Percentiles rank a stretch among this genome's conserved stretches.
phyloP scores from a whole-genome alignment of 1,140 invertebrate species.

The Spodoptera litura region DNA sequence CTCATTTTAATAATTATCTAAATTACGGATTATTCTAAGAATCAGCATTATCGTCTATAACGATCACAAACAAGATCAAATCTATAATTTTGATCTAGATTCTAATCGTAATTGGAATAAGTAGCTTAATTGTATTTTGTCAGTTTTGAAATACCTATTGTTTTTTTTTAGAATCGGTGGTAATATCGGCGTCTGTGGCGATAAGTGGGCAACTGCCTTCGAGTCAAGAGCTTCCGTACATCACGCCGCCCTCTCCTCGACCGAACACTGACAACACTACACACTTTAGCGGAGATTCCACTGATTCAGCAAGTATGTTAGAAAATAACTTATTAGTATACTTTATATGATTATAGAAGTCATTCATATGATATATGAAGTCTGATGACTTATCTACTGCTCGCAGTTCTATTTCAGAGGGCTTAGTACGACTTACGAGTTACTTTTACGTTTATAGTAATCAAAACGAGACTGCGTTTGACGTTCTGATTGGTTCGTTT shows the following conservation, averaged over 20 bases:
- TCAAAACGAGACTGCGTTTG: no score
- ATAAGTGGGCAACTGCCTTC: conserved; percentile 94
- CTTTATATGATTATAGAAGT: no score
- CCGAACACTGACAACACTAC: conserved; percentile 79
- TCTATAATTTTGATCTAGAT: not conserved
- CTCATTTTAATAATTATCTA: not conserved
- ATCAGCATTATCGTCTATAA: not conserved
- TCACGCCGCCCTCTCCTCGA: conserved; percentile 91
- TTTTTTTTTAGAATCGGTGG: conserved; percentile 73
- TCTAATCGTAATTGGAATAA: conserved; percentile 11
- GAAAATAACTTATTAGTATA: no score
- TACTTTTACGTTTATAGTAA: no score
- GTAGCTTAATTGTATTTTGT: not conserved
- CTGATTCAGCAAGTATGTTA: conserved; percentile 92
- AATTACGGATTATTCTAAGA: conserved; percentile 3
- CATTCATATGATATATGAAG: no score
- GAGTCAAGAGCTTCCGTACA: conserved; percentile 95
- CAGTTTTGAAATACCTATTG: not conserved
- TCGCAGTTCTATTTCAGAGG: no score
- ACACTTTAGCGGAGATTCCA: conserved; percentile 94
- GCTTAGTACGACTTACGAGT: no score
- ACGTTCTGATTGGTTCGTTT: no score
- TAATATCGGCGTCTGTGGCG: conserved; percentile 91
- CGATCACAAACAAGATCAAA: conserved; percentile 19
- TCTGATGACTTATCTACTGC: no score